phyloP scores from a whole-genome alignment of 37 sponge, comb jelly and placozoan genomes.

The Halichondria panicea region DNA sequence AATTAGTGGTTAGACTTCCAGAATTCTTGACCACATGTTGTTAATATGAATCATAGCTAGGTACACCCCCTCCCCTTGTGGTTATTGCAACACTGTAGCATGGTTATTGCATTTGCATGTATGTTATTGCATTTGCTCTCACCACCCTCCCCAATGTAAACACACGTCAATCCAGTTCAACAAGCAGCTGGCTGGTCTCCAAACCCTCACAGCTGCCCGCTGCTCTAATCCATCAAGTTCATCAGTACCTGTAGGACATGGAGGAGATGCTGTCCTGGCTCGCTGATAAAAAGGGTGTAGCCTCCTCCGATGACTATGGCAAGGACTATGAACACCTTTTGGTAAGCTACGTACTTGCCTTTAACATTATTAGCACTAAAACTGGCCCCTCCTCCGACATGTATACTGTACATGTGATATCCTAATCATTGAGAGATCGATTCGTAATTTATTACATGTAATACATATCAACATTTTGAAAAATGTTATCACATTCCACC shows the following conservation, averaged over 20 bases:
- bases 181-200: constrained; percentile 89
- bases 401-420: no score
- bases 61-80: not conserved
- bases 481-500: no score
- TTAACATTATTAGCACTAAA: no score
- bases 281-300: constrained; percentile 62
- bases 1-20: no score
- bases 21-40: not conserved
- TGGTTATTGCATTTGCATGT: no score
- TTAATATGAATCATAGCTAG: not conserved
- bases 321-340: constrained; percentile 88
- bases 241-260: constrained; percentile 88
- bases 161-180: no score
- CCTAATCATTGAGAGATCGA: no score
- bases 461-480: no score
- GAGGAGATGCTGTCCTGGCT: constrained; percentile 92
- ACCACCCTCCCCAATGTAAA: not conserved
- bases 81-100: no score
- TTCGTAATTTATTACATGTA: no score
- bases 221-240: constrained; percentile 74
- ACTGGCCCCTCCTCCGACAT: no score
- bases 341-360: constrained; percentile 51
- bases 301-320: constrained; percentile 86
- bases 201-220: constrained; percentile 83
- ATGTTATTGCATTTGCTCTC: no score